Evolutionary conservation across 2,113 vertebrate species (phyloP), one percentile per base, ranked within the genome.

Genomic region (Oreamnos americanus): DNA sequence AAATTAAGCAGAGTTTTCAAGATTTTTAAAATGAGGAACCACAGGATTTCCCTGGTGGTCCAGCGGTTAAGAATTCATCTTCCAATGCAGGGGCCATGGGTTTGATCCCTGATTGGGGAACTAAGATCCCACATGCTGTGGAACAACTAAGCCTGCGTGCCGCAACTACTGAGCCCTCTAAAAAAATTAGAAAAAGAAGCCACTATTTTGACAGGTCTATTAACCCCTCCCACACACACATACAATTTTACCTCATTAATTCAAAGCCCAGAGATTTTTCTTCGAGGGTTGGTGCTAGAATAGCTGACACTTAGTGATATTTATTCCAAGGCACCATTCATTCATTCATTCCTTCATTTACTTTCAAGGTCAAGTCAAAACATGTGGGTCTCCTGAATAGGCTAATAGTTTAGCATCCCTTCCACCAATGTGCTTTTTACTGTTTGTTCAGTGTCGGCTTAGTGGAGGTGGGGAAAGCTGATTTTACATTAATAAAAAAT

Each of bases 361-460:
- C 49, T 87, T n/a, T 96, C 10, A 96, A 83, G 36, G 28, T 64
- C 71, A 36, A 2, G 60, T 96, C n/a, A 91, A 96, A 97, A 49
- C 33, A 83, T 58, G 49, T 33, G 39, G 13, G 15, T 64, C 30
- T n/a, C 14, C 15, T 51, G 39, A 85, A 64, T 4, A 92, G 39
- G 57, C 25, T 90, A 88, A 93, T n/a, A 57, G 26, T 85, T 97
- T 67, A 83, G 17, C 43, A 84, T 84, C 7, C 28, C 43, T 95
- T 51, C 25, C 23, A 81, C 21, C 19, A 76, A 7, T 71, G 79
- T 88, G 45, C 33, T 86, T 96, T 62, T 51, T 71, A 94, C 36
- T 60, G 16, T 57, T 87, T 84, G 11, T 90, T 92, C 58, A 67
- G 81, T 49, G 33, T 26, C 28, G 90, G n/a, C 51, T 95, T 81